Evolutionary conservation across 2,797 vertebrate genomes (phyloP).

Genomic region (Decapterus maruadsi): DNA sequence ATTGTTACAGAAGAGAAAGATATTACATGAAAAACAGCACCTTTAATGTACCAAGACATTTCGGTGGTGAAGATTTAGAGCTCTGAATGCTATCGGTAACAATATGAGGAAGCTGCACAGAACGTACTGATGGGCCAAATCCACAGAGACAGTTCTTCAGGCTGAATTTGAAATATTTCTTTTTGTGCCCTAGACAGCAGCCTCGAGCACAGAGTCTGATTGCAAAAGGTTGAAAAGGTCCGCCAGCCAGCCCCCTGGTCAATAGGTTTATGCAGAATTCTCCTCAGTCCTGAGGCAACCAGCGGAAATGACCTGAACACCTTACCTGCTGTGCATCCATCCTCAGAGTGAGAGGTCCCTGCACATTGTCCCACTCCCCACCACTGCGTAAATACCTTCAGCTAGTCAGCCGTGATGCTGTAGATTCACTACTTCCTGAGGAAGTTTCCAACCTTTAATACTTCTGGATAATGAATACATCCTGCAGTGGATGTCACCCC

Average conservation of each 20-base stretch:
- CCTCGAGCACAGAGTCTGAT: slow-evolving; percentile 46
- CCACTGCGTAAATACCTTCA: slow-evolving; percentile 9
- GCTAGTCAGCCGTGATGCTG: neutral
- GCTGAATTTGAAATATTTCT: slow-evolving; percentile 52
- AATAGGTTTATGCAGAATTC: slow-evolving; percentile 46
- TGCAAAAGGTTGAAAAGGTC: slow-evolving; percentile 50
- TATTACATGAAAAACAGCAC: neutral
- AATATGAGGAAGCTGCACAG: slow-evolving; percentile 15
- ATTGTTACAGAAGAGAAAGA: slow-evolving; percentile 6
- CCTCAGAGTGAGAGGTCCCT: slow-evolving; percentile 18
- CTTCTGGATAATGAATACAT: slow-evolving; percentile 17
- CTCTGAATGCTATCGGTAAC: slow-evolving; percentile 30
- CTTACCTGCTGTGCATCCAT: slow-evolving; percentile 20
- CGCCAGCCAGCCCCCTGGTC: slow-evolving; percentile 39
- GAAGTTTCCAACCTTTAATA: slow-evolving; percentile 11
- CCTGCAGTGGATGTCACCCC: slow-evolving; percentile 1
- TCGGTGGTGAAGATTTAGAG: slow-evolving; percentile 3
- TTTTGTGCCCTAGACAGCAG: slow-evolving; percentile 26
- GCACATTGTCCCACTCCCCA: slow-evolving; percentile 17
- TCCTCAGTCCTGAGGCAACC: slow-evolving; percentile 33
- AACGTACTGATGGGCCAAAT: slow-evolving; percentile 28
- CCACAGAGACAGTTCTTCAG: slow-evolving; percentile 14
- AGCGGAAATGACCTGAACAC: slow-evolving; percentile 37
- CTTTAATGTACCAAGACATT: slow-evolving; percentile 13
- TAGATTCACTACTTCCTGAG: slow-evolving; percentile 10